Conservation (phyloP, 2,888 invertebrate species). For the Chydorus sphaericus region DNA sequence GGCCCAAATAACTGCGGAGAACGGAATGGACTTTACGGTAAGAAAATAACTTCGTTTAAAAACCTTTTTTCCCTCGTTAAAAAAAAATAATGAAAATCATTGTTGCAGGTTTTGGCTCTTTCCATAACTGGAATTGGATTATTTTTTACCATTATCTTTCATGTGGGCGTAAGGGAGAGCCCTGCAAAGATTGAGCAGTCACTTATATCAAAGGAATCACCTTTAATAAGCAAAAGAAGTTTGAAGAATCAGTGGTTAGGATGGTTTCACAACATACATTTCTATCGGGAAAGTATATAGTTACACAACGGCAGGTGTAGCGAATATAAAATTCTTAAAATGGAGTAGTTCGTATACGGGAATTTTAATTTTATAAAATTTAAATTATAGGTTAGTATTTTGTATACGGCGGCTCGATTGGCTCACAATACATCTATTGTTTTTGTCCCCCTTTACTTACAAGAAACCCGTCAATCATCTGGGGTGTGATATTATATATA, state of each 20-base stretch:
- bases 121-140: constrained; percentile 23
- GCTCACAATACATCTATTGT: constrained; percentile 38
- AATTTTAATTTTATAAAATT: not conserved
- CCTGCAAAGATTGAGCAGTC: not conserved
- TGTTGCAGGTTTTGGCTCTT: constrained; percentile 12
- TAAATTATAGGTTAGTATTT: constrained; percentile 29
- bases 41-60: too few relatives aligned
- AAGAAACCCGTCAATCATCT: constrained; percentile 31
- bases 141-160: constrained; percentile 23
- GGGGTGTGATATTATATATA: constrained; percentile 27
- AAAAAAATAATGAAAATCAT: too few relatives aligned
- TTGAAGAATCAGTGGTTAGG: constrained; percentile 21
- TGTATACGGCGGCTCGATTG: constrained; percentile 36
- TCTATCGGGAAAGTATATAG: constrained; percentile 23
- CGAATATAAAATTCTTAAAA: not conserved
- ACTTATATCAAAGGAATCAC: not conserved
- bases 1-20: not conserved
- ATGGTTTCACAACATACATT: constrained; percentile 24
- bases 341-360: not conserved
- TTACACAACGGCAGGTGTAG: too few relatives aligned
- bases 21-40: not conserved
- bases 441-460: constrained; percentile 39
- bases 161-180: constrained; percentile 21
- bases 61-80: not conserved
- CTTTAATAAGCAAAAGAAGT: not conserved